A percentile compares a stretch with the other conserved stretches of the same genome.
These are phyloP conservation scores for Aricia artaxerxes DNA, from an alignment of 2,888 invertebrate genomes.

Conservation along the genomic window DNA sequence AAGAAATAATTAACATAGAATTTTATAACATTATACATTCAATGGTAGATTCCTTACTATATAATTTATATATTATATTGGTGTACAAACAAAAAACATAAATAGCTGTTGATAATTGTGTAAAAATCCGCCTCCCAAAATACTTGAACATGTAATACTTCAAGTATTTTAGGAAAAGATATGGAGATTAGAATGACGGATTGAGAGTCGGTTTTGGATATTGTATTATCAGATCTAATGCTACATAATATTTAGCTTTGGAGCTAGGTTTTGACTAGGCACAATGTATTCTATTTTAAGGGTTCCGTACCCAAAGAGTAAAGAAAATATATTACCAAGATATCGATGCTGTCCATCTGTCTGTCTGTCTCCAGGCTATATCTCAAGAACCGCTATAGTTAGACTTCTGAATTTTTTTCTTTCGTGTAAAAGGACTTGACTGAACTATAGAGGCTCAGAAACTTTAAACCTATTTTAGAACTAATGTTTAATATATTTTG, in stretches of 20 bases:
- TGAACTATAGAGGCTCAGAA: too few species aligned
- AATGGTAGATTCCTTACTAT: background rate
- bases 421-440: too few species aligned
- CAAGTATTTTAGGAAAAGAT: background rate
- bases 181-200: background rate
- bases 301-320: too few species aligned
- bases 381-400: too few species aligned
- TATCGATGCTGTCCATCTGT: too few species aligned
- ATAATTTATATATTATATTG: background rate
- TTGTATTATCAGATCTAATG: background rate
- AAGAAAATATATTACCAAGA: too few species aligned
- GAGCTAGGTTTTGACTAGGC: background rate
- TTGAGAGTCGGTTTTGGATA: background rate
- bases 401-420: too few species aligned
- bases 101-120: background rate
- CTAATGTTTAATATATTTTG: too few species aligned
- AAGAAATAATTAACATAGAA: background rate
- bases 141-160: constrained; percentile 16
- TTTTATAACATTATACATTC: background rate
- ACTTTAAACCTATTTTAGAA: too few species aligned
- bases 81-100: background rate
- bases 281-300: too few species aligned
- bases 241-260: background rate
- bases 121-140: background rate
- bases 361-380: too few species aligned